phyloP scores from a whole-genome alignment of 2,797 vertebrate species.

The Hypotaenidia okinawae region DNA sequence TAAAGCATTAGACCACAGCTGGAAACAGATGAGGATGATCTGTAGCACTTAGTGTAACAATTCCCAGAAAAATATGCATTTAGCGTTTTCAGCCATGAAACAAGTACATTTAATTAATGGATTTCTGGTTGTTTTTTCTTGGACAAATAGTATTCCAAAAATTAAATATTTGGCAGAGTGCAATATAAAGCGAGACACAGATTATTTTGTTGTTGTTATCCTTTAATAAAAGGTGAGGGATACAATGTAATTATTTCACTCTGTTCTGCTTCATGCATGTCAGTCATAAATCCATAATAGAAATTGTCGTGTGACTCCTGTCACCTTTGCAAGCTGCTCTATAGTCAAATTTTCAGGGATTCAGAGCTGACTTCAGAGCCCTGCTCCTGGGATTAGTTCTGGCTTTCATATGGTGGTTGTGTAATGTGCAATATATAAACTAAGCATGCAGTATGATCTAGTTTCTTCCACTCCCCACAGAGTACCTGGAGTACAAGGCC shows the following conservation, averaged over 20 bases:
- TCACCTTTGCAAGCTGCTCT: neutral
- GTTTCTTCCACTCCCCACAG: neutral
- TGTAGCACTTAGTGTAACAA: neutral
- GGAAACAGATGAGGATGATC: slow-evolving; percentile 31
- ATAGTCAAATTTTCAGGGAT: neutral
- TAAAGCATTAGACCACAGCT: slow-evolving; percentile 27
- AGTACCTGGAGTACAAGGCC: neutral
- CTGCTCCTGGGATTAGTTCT: neutral
- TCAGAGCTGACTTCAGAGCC: neutral
- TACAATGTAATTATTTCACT: neutral
- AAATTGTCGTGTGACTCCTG: accelerated
- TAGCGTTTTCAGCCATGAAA: neutral
- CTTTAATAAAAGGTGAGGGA: neutral
- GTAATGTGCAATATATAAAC: neutral
- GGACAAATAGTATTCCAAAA: neutral
- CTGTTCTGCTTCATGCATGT: neutral
- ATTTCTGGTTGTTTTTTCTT: neutral
- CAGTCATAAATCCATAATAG: neutral
- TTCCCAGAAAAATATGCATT: neutral
- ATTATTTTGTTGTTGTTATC: neutral
- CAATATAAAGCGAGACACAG: neutral
- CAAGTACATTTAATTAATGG: neutral
- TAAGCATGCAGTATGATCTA: neutral
- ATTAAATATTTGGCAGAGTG: neutral
- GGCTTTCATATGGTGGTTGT: neutral